Percentiles rank a stretch among this genome's conserved stretches.
Evolutionary conservation across 2,797 vertebrate species (phyloP).

Genomic region (Orientallactaga sibirica): DNA sequence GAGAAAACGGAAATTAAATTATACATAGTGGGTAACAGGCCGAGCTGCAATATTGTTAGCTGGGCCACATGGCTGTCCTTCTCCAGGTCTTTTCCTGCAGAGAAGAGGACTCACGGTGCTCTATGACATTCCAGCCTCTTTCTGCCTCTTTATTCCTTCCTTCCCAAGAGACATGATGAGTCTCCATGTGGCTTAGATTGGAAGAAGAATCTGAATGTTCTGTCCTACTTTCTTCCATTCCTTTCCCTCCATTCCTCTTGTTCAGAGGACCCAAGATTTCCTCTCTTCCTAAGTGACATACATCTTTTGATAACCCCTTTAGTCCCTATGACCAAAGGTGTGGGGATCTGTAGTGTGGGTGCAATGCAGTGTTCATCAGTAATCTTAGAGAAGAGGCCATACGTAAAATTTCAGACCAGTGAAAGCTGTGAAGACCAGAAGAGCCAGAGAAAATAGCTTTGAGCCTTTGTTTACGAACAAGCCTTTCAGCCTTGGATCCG

Average conservation of each 20-base stretch:
- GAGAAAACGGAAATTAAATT: conserved; percentile 6
- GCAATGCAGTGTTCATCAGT: too few relatives aligned
- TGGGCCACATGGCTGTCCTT: not conserved
- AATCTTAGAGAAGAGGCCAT: not conserved
- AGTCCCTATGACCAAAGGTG: not conserved
- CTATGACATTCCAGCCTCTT: not conserved
- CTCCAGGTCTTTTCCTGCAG: not conserved
- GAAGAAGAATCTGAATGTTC: not conserved
- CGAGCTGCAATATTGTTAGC: not conserved
- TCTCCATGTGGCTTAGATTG: not conserved
- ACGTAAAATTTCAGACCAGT: not conserved
- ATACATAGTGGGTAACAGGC: not conserved
- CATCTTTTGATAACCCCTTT: not conserved
- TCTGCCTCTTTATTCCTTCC: not conserved
- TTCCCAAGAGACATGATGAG: accelerated
- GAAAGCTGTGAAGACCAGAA: not conserved
- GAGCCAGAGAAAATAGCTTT: not conserved
- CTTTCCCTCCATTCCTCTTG: not conserved
- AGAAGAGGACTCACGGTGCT: not conserved
- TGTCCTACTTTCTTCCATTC: not conserved
- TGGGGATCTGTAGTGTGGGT: not conserved
- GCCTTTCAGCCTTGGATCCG: not conserved
- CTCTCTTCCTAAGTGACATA: not conserved
- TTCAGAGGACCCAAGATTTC: not conserved
- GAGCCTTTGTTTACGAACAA: not conserved